phyloP scores from a whole-genome alignment of 2,888 invertebrate species.

The Lasioglossum oenotherae region DNA sequence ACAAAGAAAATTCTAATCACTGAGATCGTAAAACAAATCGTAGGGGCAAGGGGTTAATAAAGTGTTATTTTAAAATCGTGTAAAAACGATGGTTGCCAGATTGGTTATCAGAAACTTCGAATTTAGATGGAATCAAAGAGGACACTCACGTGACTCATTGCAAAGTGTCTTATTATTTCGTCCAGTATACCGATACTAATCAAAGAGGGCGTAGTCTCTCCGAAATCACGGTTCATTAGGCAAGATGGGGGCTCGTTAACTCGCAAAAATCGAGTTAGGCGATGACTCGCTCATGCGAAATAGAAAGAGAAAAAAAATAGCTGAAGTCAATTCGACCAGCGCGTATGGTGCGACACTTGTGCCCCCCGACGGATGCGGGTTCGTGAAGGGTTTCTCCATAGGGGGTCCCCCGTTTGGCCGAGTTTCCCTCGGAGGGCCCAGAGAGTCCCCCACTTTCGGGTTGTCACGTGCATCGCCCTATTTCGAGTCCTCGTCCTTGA shows the following conservation, averaged over 20 bases:
- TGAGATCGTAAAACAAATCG: too few relatives aligned
- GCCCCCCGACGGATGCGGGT: slow-evolving; percentile 57
- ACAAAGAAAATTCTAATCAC: too few relatives aligned
- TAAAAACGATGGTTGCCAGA: too few relatives aligned
- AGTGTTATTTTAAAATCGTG: too few relatives aligned
- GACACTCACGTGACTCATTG: too few relatives aligned
- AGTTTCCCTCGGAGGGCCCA: slow-evolving; percentile 47
- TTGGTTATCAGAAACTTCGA: too few relatives aligned
- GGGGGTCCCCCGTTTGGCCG: slow-evolving; percentile 52
- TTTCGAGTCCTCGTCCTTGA: slow-evolving; percentile 42
- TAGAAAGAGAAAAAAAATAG: not conserved
- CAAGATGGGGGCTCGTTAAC: slow-evolving; percentile 61
- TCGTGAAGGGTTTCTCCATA: slow-evolving; percentile 32
- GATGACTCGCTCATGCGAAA: slow-evolving; percentile 43
- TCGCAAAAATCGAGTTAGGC: slow-evolving; percentile 62
- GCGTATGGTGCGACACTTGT: slow-evolving; percentile 44
- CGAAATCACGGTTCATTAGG: slow-evolving; percentile 44
- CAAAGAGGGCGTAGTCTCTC: not conserved
- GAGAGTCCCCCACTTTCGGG: slow-evolving; percentile 24
- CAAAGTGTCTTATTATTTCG: too few relatives aligned
- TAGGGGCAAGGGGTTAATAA: too few relatives aligned
- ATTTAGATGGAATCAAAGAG: too few relatives aligned
- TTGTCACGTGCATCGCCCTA: slow-evolving; percentile 62
- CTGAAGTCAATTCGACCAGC: slow-evolving; percentile 63
- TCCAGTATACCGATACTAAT: not conserved